phyloP scores from a whole-genome alignment of 35 echinoderm and acorn worm species.

The Patiria miniata region DNA sequence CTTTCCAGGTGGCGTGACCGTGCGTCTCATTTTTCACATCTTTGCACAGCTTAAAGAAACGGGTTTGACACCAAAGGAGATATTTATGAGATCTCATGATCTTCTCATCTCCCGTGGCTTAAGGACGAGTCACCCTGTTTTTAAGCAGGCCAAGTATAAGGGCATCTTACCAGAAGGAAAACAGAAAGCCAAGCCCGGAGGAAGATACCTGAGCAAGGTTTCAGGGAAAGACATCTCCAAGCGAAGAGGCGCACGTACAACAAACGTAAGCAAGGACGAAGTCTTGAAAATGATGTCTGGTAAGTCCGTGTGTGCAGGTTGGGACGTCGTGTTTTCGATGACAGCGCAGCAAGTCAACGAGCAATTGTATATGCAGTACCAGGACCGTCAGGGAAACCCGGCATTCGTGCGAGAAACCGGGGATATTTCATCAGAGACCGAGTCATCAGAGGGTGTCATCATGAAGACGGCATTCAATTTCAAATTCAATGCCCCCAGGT shows the following conservation, averaged over 20 bases:
- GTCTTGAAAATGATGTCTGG: neutral
- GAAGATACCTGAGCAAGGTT: neutral
- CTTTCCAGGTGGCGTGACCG: neutral
- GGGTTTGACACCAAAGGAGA: neutral
- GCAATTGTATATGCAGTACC: neutral
- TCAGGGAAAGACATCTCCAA: no score
- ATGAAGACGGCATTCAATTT: neutral
- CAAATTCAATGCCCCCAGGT: neutral
- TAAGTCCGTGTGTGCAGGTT: neutral
- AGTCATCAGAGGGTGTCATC: neutral
- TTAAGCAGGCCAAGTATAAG: no score
- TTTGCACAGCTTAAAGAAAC: conserved; percentile 33
- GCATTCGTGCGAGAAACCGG: conserved; percentile 2
- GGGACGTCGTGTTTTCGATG: conserved; percentile 20
- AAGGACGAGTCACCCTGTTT: no score
- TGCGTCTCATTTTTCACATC: conserved; percentile 29
- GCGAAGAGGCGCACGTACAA: neutral
- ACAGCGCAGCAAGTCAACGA: conserved; percentile 17
- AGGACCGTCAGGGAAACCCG: conserved; percentile 11
- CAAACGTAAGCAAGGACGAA: neutral
- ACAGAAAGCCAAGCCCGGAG: no score
- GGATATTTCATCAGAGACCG: neutral
- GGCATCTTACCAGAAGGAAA: no score
- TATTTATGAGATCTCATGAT: neutral
- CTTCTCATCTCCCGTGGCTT: neutral